Percentiles rank a stretch among this genome's conserved stretches.
Conservation (phyloP, 2,113 vertebrate species). For the Calypte anna region DNA sequence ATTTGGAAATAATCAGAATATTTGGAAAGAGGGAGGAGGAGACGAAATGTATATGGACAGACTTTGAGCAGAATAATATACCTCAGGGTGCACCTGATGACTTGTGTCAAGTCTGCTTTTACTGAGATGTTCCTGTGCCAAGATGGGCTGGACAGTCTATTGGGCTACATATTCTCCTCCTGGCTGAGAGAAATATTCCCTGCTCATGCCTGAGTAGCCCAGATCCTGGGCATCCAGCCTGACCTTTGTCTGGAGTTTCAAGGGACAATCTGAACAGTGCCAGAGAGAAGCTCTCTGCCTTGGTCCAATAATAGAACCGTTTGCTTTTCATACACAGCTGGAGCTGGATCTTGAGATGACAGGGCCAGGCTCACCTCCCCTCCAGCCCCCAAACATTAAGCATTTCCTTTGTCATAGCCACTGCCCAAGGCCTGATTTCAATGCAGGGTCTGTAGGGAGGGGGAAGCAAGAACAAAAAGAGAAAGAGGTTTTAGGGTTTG, state of each 20-base stretch:
- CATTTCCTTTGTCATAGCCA: neutral
- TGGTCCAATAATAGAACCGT: neutral
- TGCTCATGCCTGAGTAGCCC: fast-evolving
- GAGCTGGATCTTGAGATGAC: neutral
- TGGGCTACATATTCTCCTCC: neutral
- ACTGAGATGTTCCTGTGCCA: neutral
- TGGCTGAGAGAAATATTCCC: neutral
- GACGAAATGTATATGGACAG: neutral
- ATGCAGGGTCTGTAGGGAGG: neutral
- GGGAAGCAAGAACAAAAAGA: neutral
- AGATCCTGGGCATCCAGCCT: neutral
- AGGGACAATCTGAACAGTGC: neutral
- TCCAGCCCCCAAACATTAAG: neutral
- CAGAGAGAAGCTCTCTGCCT: neutral
- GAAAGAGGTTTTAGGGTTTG: neutral
- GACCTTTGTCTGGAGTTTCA: neutral
- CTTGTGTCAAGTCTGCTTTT: neutral
- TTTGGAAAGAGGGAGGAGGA: neutral
- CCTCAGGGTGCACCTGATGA: neutral
- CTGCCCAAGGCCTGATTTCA: neutral
- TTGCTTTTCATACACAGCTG: neutral
- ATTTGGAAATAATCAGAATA: neutral
- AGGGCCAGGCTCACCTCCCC: neutral
- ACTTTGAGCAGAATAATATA: neutral
- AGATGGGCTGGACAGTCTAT: neutral